A percentile compares a stretch with the other conserved stretches of the same genome.
Conservation (phyloP, 2,888 invertebrate species). For the Pristionchus arcanus region DNA sequence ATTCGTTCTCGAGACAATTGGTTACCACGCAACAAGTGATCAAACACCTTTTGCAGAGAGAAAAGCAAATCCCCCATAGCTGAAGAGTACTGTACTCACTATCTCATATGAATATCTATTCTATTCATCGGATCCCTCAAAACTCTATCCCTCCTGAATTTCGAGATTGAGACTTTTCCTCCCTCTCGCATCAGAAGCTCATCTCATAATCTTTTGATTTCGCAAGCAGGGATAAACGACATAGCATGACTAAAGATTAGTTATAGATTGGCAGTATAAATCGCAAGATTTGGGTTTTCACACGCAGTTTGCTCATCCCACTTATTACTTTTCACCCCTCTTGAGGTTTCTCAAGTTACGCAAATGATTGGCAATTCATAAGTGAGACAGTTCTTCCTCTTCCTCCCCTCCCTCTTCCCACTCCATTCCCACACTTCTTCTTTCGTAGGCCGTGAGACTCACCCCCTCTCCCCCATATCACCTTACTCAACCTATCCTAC, state of each 20-base stretch:
- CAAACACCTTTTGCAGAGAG: no score
- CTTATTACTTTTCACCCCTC: background rate
- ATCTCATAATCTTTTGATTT: background rate
- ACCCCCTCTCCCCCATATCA: background rate
- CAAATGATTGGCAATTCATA: background rate
- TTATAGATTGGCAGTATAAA: background rate
- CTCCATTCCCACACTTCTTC: constrained; percentile 45
- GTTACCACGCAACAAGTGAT: no score
- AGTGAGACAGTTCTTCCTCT: constrained; percentile 13
- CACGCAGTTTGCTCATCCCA: background rate
- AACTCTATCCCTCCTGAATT: no score
- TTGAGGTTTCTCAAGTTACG: background rate
- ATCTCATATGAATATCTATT: no score
- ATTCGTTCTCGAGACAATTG: no score
- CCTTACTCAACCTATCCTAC: constrained; percentile 45
- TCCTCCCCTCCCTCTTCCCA: constrained; percentile 14
- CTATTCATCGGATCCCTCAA: no score
- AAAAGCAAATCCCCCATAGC: no score
- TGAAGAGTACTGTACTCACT: no score
- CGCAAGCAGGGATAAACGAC: background rate
- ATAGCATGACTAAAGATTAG: background rate
- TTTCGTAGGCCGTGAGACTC: constrained; percentile 42
- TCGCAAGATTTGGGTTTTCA: background rate
- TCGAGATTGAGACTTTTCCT: background rate
- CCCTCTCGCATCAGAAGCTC: background rate